Evolutionary conservation across 2,888 invertebrate species (phyloP).

Genomic region (Sphinx pinastri): DNA sequence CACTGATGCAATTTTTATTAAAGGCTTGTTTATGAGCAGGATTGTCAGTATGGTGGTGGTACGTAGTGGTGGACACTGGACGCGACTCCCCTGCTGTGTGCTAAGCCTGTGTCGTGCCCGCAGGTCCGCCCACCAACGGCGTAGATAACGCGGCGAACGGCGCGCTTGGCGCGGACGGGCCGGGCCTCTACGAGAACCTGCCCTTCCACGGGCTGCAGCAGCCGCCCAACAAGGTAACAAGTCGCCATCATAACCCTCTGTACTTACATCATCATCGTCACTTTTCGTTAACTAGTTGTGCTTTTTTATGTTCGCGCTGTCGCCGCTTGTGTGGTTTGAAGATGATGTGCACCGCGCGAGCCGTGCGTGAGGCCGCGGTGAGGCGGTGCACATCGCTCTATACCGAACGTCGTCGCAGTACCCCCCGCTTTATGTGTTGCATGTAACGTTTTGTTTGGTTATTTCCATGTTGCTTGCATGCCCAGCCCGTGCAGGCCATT

Average conservation of each 20-base stretch:
- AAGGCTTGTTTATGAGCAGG: no score
- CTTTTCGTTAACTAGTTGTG: conserved; percentile 31
- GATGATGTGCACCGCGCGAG: background rate
- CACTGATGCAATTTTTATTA: no score
- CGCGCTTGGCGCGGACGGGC: conserved; percentile 88
- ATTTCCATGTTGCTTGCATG: conserved; percentile 70
- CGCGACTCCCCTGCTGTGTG: background rate
- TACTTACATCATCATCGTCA: conserved; percentile 26
- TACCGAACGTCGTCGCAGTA: no score
- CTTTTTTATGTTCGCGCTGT: conserved; percentile 33
- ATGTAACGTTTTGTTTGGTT: conserved; percentile 63
- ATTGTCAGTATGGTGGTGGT: background rate
- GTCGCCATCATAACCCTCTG: background rate
- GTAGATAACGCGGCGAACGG: conserved; percentile 85
- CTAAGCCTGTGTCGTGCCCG: background rate
- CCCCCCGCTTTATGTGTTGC: conserved; percentile 59
- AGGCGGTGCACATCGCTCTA: no score
- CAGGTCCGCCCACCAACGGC: conserved; percentile 83
- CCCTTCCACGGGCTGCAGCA: conserved; percentile 97
- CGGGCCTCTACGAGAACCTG: conserved; percentile 96
- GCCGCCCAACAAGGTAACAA: conserved; percentile 94
- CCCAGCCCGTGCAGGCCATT: conserved; percentile 84
- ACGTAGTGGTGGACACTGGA: background rate
- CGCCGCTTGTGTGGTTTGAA: background rate
- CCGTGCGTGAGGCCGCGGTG: background rate